Conservation (phyloP, 2,888 invertebrate genomes). For the Ecliptopera silaceata region DNA sequence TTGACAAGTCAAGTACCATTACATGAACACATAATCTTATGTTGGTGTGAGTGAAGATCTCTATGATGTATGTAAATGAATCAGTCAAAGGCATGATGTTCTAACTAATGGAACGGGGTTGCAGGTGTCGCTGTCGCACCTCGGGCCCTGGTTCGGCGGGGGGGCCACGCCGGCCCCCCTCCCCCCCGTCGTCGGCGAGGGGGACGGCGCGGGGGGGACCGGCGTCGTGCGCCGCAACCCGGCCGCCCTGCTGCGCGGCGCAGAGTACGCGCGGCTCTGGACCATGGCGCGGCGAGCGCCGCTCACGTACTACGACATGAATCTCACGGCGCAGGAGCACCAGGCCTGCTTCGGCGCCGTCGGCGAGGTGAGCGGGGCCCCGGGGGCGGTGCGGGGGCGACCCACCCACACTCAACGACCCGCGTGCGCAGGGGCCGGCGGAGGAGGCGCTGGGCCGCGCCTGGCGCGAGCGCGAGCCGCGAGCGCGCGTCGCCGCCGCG, state of each 20-base stretch:
- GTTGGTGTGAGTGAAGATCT: no score
- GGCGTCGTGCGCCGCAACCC: constrained; percentile 97
- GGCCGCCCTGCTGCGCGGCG: constrained; percentile 95
- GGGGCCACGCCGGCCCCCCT: constrained; percentile 87
- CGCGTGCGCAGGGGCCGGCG: constrained; percentile 91
- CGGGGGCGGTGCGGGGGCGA: constrained; percentile 83
- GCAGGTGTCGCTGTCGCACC: constrained; percentile 93
- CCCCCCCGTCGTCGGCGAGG: constrained; percentile 66
- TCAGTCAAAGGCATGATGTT: no score
- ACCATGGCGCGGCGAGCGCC: constrained; percentile 96
- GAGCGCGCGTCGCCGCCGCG: constrained; percentile 91
- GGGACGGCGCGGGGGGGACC: constrained; percentile 88
- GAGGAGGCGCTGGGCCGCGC: constrained; percentile 95
- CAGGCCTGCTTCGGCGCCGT: constrained; percentile 82
- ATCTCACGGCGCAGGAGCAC: constrained; percentile 98
- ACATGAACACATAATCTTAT: no score
- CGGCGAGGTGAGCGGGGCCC: constrained; percentile 87
- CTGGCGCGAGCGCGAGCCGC: constrained; percentile 93
- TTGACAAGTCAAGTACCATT: no score
- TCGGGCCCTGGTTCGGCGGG: constrained; percentile 96
- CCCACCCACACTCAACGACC: neutral
- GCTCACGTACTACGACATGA: constrained; percentile 99
- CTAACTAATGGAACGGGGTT: no score
- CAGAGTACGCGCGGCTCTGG: constrained; percentile 98
- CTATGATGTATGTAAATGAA: no score